phyloP scores from a whole-genome alignment of 2,113 vertebrate species.

The Piaya cayana region DNA sequence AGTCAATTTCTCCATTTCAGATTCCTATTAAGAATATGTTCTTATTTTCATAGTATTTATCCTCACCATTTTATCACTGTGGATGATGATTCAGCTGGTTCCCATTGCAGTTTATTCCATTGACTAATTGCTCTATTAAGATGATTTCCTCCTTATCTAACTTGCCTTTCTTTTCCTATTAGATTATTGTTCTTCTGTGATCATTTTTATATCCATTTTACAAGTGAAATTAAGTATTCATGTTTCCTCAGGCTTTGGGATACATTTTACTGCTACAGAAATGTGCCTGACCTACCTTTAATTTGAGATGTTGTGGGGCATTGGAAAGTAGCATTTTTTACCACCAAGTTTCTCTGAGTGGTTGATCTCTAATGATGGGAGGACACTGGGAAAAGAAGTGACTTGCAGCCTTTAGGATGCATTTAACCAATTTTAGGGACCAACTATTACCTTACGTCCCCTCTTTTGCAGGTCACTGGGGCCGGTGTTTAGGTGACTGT shows the following conservation, averaged over 20 bases:
- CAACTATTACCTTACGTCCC: neutral
- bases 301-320: neutral
- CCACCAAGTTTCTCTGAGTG: neutral
- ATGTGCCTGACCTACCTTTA: neutral
- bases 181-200: constrained; percentile 35
- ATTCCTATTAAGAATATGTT: neutral
- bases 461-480: constrained; percentile 88
- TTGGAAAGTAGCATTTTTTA: neutral
- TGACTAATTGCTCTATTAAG: constrained; percentile 56
- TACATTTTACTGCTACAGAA: constrained; percentile 29
- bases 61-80: neutral
- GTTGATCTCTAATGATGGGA: neutral
- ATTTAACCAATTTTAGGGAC: neutral
- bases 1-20: neutral
- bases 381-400: neutral
- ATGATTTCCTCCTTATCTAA: constrained; percentile 38
- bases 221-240: constrained; percentile 45
- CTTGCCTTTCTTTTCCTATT: constrained; percentile 45
- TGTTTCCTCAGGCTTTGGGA: constrained; percentile 38
- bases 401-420: neutral
- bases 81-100: constrained; percentile 6
- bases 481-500: constrained; percentile 89
- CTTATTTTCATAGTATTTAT: neutral
- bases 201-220: constrained; percentile 29
- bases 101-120: neutral